Conservation (phyloP, 2,797 vertebrate genomes). For the Capromys pilorides region DNA sequence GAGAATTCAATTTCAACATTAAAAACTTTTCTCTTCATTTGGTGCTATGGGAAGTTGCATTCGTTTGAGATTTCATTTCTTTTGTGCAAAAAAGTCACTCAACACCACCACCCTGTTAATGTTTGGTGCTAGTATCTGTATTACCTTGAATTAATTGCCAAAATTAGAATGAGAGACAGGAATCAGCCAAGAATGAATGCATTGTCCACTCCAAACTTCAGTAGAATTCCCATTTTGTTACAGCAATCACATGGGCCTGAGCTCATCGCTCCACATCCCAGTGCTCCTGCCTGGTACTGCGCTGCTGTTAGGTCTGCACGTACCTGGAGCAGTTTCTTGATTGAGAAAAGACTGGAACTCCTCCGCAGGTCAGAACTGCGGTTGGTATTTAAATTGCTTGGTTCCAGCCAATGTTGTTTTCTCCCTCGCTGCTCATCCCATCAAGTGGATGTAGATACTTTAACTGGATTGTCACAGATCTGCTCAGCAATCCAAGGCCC, state of each 20-base stretch:
- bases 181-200: not conserved
- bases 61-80: not conserved
- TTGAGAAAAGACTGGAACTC: not conserved
- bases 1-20: constrained; percentile 48
- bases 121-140: not conserved
- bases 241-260: not conserved
- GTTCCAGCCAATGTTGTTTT: not conserved
- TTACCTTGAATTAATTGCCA: not conserved
- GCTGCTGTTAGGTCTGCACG: not conserved
- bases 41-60: not conserved
- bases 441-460: not conserved
- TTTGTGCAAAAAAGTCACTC: not conserved
- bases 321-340: not conserved
- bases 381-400: not conserved
- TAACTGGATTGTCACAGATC: not conserved
- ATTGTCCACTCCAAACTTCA: not conserved
- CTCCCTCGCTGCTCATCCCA: not conserved
- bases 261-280: not conserved
- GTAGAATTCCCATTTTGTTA: not conserved
- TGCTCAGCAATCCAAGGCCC: not conserved
- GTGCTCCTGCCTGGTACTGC: not conserved
- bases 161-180: constrained; percentile 22
- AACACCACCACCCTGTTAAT: not conserved
- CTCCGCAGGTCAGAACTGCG: not conserved
- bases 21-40: constrained; percentile 7